phyloP scores from a whole-genome alignment of 1,140 invertebrate species.

The roundworm (Caenorhabditis elegans) region DNA sequence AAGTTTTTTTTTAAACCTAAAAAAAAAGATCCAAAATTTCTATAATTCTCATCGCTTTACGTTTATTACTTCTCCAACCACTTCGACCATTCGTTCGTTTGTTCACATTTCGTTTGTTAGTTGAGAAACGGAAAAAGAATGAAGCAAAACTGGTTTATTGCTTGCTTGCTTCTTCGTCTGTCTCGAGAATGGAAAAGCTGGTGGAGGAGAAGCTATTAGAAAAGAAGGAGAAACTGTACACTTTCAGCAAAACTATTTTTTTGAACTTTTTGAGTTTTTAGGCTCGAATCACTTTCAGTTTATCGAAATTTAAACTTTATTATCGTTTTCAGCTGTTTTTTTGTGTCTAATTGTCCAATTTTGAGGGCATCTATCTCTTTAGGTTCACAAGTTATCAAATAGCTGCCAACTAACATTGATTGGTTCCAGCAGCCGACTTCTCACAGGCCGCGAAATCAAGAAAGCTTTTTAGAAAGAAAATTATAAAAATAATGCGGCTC shows the following conservation, averaged over 20 bases:
- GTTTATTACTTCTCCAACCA: conserved; percentile 15
- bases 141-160: conserved; percentile 26
- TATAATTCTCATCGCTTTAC: conserved; percentile 21
- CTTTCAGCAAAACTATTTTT: not conserved
- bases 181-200: not conserved
- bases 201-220: not conserved
- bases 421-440: too few species aligned
- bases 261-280: too few species aligned
- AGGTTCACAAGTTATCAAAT: not conserved
- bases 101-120: not conserved
- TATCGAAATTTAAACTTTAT: too few species aligned
- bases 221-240: not conserved
- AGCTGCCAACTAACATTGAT: too few species aligned
- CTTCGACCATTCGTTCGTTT: not conserved
- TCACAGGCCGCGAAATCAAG: too few species aligned
- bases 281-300: too few species aligned
- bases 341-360: too few species aligned
- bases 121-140: not conserved
- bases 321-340: too few species aligned
- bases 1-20: too few species aligned
- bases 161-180: not conserved
- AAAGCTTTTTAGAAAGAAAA: too few species aligned
- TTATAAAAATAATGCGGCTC: too few species aligned
- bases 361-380: too few species aligned
- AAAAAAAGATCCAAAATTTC: not conserved